Evolutionary conservation across 2,888 invertebrate species (phyloP), one percentile per base, ranked within the genome.

Genomic region (Eledona agricola): DNA sequence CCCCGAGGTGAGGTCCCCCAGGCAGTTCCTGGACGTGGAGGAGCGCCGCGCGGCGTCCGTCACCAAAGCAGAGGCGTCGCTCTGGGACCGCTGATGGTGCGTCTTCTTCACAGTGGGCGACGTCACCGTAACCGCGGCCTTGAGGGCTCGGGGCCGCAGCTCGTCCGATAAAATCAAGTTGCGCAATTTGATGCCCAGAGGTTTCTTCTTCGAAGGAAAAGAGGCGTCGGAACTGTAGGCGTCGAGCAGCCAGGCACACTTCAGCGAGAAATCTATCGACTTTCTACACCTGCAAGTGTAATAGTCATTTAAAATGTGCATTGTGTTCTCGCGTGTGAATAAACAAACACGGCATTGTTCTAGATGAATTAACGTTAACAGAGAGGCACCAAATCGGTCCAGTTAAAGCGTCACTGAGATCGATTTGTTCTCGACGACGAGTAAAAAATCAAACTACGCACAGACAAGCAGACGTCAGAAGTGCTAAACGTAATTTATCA

Each of bases 191-290:
- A 89, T 81, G 63, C 88, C 87, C 72, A 86, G 86, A 25, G 88
- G 87, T 74, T 87, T 88, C 75, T 84, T 87, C 73, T 86, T 86
- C 45, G 84, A 83, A 45, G 85, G 83, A 58, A 82, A 73, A 55
- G 82, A 80, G 49, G 83, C 82, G 72, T 89, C 93, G 22, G 90
- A 86, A 61, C 91, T 89, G 75, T 93, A 96, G 11, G 99, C 96
- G 67, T 96, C 95, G 71, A 99, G 80, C 43, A 99, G 81, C 98
- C 98, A 99, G 70, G 95, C 90, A 73, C 96, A 89, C 76, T 94
- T 90, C 63, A 99, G 81, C 28, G 97, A 94, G 78, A 99, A 99
- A 79, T 97, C 96, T 53, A 93, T 92, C 62, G 95, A 94, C 75
- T 89, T 86, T 70, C 96, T 86, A 83, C 97, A 97, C 74, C 89